These are phyloP conservation scores for Drosophila pseudoobscura DNA, from an alignment of 1,140 invertebrate genomes.

Conservation along the genomic window DNA sequence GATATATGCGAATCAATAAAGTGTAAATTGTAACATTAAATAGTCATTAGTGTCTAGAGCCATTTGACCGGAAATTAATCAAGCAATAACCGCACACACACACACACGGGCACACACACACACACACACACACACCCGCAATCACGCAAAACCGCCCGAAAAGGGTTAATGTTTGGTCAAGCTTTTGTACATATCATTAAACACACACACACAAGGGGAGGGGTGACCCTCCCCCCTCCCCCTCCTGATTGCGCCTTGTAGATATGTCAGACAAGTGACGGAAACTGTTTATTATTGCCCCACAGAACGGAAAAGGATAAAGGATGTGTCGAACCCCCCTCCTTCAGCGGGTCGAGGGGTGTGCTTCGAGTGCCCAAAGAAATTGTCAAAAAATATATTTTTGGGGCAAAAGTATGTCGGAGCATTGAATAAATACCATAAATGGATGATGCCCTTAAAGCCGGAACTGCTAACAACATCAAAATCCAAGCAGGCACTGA, in stretches of 20 bases:
- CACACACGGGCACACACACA: neutral
- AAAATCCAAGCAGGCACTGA: constrained; percentile 15
- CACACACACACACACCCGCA: constrained; percentile 26
- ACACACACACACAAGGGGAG: constrained; percentile 33
- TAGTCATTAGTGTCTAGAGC: constrained; percentile 77
- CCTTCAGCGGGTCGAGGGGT: neutral
- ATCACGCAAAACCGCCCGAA: constrained; percentile 16
- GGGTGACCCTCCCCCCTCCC: neutral
- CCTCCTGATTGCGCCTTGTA: constrained; percentile 64
- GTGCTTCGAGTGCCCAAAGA: constrained; percentile 15
- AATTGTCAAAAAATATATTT: constrained; percentile 47
- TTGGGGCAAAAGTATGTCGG: constrained; percentile 8
- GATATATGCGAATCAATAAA: constrained; percentile 69
- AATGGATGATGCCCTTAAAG: constrained; percentile 30
- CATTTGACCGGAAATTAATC: constrained; percentile 81
- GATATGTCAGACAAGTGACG: constrained; percentile 75
- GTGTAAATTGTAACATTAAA: constrained; percentile 81
- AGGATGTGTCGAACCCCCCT: constrained; percentile 52
- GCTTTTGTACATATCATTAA: constrained; percentile 76
- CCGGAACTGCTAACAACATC: constrained; percentile 46
- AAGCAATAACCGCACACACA: constrained; percentile 73
- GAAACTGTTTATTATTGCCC: constrained; percentile 80
- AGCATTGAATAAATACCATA: constrained; percentile 44
- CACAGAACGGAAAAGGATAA: constrained; percentile 70
- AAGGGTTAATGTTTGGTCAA: constrained; percentile 70